Percentiles rank a stretch among this genome's conserved stretches.
These are phyloP conservation scores for Litoditis marina DNA, from an alignment of 2,888 invertebrate genomes.

Conservation along the genomic window DNA sequence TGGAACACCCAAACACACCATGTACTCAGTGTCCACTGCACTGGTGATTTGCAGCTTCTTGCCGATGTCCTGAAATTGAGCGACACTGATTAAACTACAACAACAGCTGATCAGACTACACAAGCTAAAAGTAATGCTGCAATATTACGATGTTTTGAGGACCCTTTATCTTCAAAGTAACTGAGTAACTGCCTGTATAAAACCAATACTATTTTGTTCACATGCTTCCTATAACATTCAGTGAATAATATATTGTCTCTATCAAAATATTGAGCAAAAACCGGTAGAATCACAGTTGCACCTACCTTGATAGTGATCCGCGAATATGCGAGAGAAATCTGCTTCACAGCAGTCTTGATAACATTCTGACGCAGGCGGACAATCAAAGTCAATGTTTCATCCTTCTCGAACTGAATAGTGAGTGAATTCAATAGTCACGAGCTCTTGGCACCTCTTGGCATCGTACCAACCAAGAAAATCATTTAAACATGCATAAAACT, in stretches of 20 bases:
- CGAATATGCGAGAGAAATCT: slow-evolving; percentile 89
- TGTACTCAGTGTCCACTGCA: slow-evolving; percentile 92
- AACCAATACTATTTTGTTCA: no score
- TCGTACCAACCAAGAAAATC: no score
- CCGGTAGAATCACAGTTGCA: not conserved
- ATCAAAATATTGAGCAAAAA: no score
- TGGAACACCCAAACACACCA: slow-evolving; percentile 68
- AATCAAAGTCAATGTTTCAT: slow-evolving; percentile 92
- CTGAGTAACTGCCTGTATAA: no score
- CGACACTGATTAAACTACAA: not conserved
- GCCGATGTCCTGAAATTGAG: slow-evolving; percentile 75
- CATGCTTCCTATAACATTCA: no score
- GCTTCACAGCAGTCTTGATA: slow-evolving; percentile 76
- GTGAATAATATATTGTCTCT: no score
- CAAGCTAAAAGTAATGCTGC: no score
- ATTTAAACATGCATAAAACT: no score
- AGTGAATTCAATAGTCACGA: no score
- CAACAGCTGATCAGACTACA: no score
- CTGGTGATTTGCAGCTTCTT: slow-evolving; percentile 88
- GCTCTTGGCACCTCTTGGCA: no score
- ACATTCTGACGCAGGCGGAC: slow-evolving; percentile 94
- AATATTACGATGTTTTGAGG: no score
- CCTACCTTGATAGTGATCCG: slow-evolving; percentile 78
- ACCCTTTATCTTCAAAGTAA: not conserved
- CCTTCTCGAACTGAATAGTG: slow-evolving; percentile 73